Percentiles rank a stretch among this genome's conserved stretches.
These are phyloP conservation scores for Sinosuthora webbiana DNA, from an alignment of 2,113 vertebrate genomes.

Conservation along the genomic window DNA sequence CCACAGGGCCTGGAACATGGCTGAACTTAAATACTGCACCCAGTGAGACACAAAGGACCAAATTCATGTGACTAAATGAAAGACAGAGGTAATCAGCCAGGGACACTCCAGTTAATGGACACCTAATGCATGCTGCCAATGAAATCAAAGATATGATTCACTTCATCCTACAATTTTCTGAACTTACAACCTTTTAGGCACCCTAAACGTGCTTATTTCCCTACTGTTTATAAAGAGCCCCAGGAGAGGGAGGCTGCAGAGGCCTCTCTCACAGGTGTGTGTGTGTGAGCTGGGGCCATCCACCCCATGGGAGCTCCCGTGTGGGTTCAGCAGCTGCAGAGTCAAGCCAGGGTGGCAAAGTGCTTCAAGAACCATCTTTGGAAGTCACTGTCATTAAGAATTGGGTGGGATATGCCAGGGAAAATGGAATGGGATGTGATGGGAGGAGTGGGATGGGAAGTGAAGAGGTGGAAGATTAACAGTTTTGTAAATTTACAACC, in stretches of 20 bases:
- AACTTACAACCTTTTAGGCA: neutral
- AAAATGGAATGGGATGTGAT: neutral
- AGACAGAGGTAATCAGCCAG: neutral
- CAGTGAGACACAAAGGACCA: neutral
- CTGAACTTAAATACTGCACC: neutral
- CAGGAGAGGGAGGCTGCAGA: neutral
- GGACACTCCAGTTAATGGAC: neutral
- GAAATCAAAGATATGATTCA: neutral
- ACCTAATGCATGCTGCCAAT: neutral
- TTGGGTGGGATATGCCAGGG: too few species aligned
- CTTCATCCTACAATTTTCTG: neutral
- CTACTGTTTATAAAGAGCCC: neutral
- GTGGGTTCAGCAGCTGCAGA: neutral
- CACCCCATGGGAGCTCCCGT: accelerated
- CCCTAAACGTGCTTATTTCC: neutral
- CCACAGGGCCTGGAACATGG: neutral
- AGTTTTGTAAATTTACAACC: neutral
- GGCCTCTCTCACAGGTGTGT: too few species aligned
- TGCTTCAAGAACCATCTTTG: neutral
- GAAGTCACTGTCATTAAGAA: neutral
- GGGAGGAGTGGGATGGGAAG: neutral
- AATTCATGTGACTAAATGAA: neutral
- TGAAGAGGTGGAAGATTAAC: neutral
- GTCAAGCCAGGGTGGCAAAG: neutral
- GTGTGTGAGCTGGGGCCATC: neutral